A percentile compares a stretch with the other conserved stretches of the same genome.
These are phyloP conservation scores for Atractosteus spatula DNA, from an alignment of 2,113 vertebrate species.

Conservation along the genomic window DNA sequence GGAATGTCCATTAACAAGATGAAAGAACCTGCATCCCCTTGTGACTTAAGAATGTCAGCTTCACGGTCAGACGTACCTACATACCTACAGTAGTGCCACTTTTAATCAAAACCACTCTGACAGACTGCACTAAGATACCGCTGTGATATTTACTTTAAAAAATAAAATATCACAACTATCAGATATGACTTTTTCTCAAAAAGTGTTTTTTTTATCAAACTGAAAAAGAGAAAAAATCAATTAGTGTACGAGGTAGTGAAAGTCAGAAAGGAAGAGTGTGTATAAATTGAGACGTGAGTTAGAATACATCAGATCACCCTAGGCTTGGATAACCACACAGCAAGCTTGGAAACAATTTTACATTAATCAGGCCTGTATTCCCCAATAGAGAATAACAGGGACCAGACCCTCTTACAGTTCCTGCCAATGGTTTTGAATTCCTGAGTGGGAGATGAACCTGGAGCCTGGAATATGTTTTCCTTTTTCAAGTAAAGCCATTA, in stretches of 20 bases:
- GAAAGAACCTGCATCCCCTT: slow-evolving; percentile 77
- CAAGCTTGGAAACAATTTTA: slow-evolving; percentile 32
- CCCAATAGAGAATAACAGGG: slow-evolving; percentile 26
- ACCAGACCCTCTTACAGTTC: slow-evolving; percentile 5
- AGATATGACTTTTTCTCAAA: slow-evolving; percentile 15
- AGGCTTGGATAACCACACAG: slow-evolving; percentile 41
- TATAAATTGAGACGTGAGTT: slow-evolving; percentile 32
- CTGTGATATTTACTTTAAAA: slow-evolving; percentile 53
- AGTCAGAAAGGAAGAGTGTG: slow-evolving; percentile 19
- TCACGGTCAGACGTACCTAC: slow-evolving; percentile 61
- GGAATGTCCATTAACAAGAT: slow-evolving; percentile 94
- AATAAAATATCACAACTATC: slow-evolving; percentile 45
- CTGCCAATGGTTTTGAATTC: slow-evolving; percentile 21
- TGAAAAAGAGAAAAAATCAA: slow-evolving; percentile 47
- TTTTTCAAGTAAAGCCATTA: too few species aligned
- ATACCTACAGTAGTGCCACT: slow-evolving; percentile 50
- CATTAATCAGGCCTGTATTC: slow-evolving; percentile 43
- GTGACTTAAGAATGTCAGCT: slow-evolving; percentile 60
- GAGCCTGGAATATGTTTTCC: not conserved
- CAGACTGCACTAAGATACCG: slow-evolving; percentile 34
- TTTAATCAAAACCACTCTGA: slow-evolving; percentile 61
- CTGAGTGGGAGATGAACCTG: slow-evolving; percentile 15
- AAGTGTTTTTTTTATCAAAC: slow-evolving; percentile 24
- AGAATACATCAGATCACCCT: slow-evolving; percentile 42
- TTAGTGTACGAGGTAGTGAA: slow-evolving; percentile 36